Evolutionary conservation across 2,113 vertebrate species (phyloP), one percentile per base, ranked within the genome.

Genomic region (Gasterosteus aculeatus): DNA sequence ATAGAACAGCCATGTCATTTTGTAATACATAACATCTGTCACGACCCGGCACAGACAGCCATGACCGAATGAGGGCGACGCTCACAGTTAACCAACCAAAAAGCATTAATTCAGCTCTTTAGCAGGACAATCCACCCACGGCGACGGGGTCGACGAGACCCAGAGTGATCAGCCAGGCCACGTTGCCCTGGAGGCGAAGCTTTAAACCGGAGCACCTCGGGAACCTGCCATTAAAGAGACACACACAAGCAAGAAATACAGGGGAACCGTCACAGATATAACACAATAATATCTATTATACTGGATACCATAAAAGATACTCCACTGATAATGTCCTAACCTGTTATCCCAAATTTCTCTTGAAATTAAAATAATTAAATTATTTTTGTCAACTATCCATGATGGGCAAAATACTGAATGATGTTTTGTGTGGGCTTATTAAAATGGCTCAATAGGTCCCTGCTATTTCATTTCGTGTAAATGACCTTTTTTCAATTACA

Each of bases 321-420:
- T 75, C 70, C 33, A 65, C 41, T 79, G 19, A 85, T 72, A 66
- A 83, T 79, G 44, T 35, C 16, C 42, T n/a, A 60, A 62, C 64
- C 46, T 77, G 46, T 81, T 78, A 54, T 26, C 12, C 22, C 75
- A 77, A 19, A 41, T 69, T 80, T 83, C 26, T 78, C 16, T 44
- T 78, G 53, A 83, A 72, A 80, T 76, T 82, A 64, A 69, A 78
- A 62, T 78, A 79, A 88, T 85, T 84, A 46, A 51, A 26, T 73
- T 81, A 38, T 88, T 77, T 49, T 26, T 70, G 49, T 7, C 33
- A 56, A 46, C 19, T 35, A 73, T 75, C 80, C 54, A 77, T 31
- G 22, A 41, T 66, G 44, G 60, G 44, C 31, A 2, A 10, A 72
- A 61, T 60, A 47, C n/a, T 71, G n/a, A 75, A 39, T 61, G 31